These are phyloP conservation scores for Diadegma fenestrale DNA, from an alignment of 2,888 invertebrate genomes.

Conservation along the genomic window DNA sequence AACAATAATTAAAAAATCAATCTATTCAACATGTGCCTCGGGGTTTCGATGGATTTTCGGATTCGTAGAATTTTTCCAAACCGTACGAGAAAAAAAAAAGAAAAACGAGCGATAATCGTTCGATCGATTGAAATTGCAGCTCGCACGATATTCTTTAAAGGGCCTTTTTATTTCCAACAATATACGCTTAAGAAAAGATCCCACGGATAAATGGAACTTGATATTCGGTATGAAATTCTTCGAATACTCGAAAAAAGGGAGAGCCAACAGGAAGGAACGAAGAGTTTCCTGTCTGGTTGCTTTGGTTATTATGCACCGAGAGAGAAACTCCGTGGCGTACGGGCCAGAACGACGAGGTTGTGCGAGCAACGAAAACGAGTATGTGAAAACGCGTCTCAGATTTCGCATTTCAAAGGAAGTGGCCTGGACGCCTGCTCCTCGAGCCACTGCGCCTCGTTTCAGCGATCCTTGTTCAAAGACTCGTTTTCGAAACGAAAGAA, in stretches of 20 bases:
- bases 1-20: neutral
- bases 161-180: neutral
- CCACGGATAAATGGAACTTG: slow-evolving; percentile 55
- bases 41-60: neutral
- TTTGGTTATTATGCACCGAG: slow-evolving; percentile 36
- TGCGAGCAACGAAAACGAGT: slow-evolving; percentile 43
- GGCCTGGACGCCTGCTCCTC: slow-evolving; percentile 49
- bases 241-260: slow-evolving; percentile 42
- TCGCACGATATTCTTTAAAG: slow-evolving; percentile 20
- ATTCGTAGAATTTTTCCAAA: neutral
- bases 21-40: neutral
- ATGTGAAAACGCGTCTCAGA: slow-evolving; percentile 61
- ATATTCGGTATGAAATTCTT: slow-evolving; percentile 56
- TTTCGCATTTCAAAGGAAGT: slow-evolving; percentile 66
- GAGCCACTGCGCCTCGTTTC: neutral
- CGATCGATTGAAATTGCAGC: slow-evolving; percentile 10
- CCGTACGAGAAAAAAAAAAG: neutral
- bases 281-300: slow-evolving; percentile 56
- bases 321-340: slow-evolving; percentile 41
- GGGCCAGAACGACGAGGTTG: slow-evolving; percentile 27
- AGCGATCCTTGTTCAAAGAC: slow-evolving; percentile 36
- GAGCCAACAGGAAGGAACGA: slow-evolving; percentile 58
- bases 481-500: slow-evolving; percentile 9
- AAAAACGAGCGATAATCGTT: neutral
- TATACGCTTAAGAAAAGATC: slow-evolving; percentile 4